These are phyloP conservation scores for Phalloptychus januarius DNA, from an alignment of 2,797 vertebrate genomes.

Conservation along the genomic window DNA sequence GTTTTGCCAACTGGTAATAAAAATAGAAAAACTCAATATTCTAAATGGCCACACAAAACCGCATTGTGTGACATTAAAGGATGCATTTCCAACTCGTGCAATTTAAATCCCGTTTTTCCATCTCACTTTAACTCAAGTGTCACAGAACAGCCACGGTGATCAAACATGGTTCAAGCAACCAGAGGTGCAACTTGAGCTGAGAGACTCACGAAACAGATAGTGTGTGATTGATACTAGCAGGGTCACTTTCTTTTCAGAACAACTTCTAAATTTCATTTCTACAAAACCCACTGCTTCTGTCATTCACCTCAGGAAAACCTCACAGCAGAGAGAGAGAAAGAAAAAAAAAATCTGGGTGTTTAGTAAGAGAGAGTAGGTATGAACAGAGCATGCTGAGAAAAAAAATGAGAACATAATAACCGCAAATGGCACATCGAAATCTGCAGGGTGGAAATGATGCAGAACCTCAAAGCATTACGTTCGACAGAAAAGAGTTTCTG, in stretches of 20 bases:
- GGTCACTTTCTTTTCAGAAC: slow-evolving; percentile 46
- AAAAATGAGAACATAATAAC: slow-evolving; percentile 8
- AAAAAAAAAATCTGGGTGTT: slow-evolving; percentile 6
- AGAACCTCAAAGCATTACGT: slow-evolving; percentile 31
- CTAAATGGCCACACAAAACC: background rate
- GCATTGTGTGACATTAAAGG: background rate
- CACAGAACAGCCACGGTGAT: slow-evolving; percentile 33
- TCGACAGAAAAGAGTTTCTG: slow-evolving; percentile 29
- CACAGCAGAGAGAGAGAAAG: slow-evolving; percentile 1
- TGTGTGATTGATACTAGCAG: slow-evolving; percentile 47
- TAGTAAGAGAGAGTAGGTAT: slow-evolving; percentile 8
- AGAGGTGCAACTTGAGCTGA: slow-evolving; percentile 28
- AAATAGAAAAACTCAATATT: background rate
- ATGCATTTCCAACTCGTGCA: background rate
- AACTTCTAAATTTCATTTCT: slow-evolving; percentile 3
- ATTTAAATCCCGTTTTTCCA: slow-evolving; percentile 15
- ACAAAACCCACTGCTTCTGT: background rate
- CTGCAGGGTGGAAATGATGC: slow-evolving; percentile 22
- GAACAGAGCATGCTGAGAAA: slow-evolving; percentile 1
- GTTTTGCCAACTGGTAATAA: background rate
- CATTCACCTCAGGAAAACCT: background rate
- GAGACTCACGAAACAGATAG: slow-evolving; percentile 36
- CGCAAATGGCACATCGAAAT: slow-evolving; percentile 16
- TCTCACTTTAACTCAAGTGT: slow-evolving; percentile 15
- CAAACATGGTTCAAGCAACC: slow-evolving; percentile 31